phyloP scores from a whole-genome alignment of 2,113 vertebrate genomes.

The Delphinus delphis region DNA sequence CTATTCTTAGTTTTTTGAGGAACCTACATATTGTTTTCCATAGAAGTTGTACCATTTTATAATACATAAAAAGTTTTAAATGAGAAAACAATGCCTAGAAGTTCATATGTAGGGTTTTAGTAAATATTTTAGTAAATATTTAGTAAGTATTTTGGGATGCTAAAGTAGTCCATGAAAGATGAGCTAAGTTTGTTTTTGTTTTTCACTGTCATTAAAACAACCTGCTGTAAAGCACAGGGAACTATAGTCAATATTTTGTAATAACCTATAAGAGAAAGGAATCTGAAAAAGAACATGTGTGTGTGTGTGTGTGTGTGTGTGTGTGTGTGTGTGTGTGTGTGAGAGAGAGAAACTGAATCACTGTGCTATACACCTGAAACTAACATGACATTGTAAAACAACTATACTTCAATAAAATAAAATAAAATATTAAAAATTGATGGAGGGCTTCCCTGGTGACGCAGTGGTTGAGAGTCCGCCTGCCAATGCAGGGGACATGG shows the following conservation, averaged over 20 bases:
- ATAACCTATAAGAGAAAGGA: neutral
- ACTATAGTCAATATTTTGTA: neutral
- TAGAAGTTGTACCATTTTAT: neutral
- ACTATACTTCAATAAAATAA: neutral
- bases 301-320: neutral
- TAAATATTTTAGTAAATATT: neutral
- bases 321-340: rapidly evolving
- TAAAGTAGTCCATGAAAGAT: neutral
- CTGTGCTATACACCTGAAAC: neutral
- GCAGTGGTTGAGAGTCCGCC: too few relatives aligned
- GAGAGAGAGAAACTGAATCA: neutral
- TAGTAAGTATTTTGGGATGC: neutral
- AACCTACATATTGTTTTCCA: neutral
- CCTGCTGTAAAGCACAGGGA: neutral
- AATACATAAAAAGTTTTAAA: neutral
- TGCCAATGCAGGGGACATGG: too few relatives aligned
- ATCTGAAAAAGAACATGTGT: neutral
- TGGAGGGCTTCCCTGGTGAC: neutral
- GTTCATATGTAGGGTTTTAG: neutral
- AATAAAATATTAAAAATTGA: neutral
- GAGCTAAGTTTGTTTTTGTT: neutral
- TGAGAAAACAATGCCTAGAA: slow-evolving; percentile 19
- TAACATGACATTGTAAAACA: neutral
- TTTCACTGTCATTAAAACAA: slow-evolving; percentile 22
- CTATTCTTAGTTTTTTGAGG: neutral